phyloP scores from a whole-genome alignment of 2,888 invertebrate species.

The Chironomus tentans region DNA sequence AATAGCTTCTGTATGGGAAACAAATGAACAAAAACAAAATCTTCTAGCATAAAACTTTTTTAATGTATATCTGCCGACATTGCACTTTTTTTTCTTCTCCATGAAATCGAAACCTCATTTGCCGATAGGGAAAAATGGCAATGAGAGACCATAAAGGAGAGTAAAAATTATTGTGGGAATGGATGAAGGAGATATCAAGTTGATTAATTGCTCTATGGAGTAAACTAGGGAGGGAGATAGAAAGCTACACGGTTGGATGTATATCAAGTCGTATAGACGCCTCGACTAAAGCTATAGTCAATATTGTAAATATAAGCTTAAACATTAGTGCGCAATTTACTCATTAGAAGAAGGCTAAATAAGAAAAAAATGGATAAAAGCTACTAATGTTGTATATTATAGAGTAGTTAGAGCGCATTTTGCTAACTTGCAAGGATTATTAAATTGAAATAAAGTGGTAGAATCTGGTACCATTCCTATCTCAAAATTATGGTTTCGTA shows the following conservation, averaged over 20 bases:
- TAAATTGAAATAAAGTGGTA: no score
- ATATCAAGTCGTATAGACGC: background rate
- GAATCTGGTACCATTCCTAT: no score
- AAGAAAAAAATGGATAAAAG: background rate
- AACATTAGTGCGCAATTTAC: no score
- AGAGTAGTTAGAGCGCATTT: no score
- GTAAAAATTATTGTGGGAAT: background rate
- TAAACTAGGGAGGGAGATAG: background rate
- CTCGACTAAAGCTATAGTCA: no score
- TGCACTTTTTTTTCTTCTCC: background rate
- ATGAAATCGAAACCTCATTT: slow-evolving; percentile 3
- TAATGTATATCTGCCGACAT: background rate
- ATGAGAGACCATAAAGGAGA: background rate
- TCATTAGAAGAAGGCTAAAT: background rate
- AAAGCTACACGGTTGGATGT: background rate
- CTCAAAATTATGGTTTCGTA: no score
- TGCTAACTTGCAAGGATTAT: no score
- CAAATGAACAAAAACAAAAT: background rate
- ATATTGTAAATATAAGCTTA: no score
- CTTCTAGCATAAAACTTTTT: background rate
- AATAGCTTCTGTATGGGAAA: background rate
- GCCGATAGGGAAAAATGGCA: background rate
- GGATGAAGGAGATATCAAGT: slow-evolving; percentile 1
- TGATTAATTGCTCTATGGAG: slow-evolving; percentile 11
- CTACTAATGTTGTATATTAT: no score